A percentile compares a stretch with the other conserved stretches of the same genome.
phyloP scores from a whole-genome alignment of 92 coral and sea anemone species.

The Galaxea fascicularis region DNA sequence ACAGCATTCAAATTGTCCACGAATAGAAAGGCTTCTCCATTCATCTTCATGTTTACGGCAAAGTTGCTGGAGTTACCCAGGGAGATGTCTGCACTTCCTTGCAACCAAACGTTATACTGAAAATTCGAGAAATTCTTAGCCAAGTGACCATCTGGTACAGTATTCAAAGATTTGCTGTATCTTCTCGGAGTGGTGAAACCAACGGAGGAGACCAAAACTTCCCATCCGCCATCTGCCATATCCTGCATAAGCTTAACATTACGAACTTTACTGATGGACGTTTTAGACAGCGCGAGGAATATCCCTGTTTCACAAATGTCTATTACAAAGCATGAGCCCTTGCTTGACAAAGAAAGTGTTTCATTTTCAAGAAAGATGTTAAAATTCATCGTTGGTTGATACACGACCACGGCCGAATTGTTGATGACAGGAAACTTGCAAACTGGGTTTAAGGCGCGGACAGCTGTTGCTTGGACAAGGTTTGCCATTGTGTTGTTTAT shows the following conservation, averaged over 20 bases:
- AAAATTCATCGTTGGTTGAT: constrained; percentile 13
- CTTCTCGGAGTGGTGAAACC: constrained; percentile 21
- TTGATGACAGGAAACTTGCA: background rate
- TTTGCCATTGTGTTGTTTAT: constrained; percentile 3
- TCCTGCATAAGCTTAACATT: constrained; percentile 15
- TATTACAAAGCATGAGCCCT: constrained; percentile 20
- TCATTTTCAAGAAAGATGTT: constrained; percentile 2
- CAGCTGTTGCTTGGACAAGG: constrained; percentile 1
- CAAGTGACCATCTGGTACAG: no score
- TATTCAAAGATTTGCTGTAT: background rate
- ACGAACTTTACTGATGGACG: background rate
- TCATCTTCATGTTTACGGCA: no score
- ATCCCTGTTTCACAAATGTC: constrained; percentile 10
- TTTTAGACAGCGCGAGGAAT: background rate
- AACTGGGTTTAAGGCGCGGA: background rate
- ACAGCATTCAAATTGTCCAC: no score
- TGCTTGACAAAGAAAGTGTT: constrained; percentile 16
- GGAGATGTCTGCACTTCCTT: no score
- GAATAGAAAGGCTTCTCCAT: no score
- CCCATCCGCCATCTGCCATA: constrained; percentile 12
- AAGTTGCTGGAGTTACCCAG: no score
- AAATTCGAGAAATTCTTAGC: no score
- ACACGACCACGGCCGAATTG: background rate
- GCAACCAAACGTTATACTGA: no score
- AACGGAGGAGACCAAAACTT: background rate